These are phyloP conservation scores for Rhopilema esculentum DNA, from an alignment of 30 jellyfish, hydroid and myxozoan genomes.

Conservation along the genomic window DNA sequence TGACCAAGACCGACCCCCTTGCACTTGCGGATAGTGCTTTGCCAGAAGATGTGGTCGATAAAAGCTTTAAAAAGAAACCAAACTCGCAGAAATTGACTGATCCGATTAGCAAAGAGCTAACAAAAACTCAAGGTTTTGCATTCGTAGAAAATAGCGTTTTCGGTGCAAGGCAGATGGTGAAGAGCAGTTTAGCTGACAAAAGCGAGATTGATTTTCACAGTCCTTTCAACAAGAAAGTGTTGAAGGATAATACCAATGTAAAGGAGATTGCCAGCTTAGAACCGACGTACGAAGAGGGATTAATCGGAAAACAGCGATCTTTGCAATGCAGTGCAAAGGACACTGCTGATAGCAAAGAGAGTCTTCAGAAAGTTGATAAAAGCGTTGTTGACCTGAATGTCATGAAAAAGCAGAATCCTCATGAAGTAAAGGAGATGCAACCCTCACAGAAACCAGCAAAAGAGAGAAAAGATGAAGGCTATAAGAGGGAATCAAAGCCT, in stretches of 20 bases:
- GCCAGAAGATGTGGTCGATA: conserved; percentile 38
- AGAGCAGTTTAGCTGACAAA: neutral
- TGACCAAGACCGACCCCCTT: neutral
- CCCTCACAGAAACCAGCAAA: neutral
- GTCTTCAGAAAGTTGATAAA: neutral
- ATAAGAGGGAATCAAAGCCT: neutral
- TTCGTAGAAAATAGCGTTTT: conserved; percentile 42
- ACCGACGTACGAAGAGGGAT: neutral
- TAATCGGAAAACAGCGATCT: neutral
- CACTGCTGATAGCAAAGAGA: neutral
- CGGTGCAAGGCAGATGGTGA: conserved; percentile 53
- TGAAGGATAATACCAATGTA: neutral
- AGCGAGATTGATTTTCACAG: neutral
- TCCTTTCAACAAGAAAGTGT: neutral
- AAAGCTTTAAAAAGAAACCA: conserved; percentile 11
- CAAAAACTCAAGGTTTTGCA: neutral
- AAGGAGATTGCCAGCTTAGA: neutral
- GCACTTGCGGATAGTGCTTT: neutral
- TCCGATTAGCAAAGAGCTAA: conserved; percentile 40
- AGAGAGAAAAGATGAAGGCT: neutral
- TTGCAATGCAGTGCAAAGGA: neutral
- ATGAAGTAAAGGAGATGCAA: neutral
- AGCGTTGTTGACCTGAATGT: neutral
- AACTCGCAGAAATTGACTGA: conserved; percentile 4
- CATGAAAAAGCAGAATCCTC: neutral